Conservation (phyloP, 1,140 invertebrate genomes). For the Capitella teleta region DNA sequence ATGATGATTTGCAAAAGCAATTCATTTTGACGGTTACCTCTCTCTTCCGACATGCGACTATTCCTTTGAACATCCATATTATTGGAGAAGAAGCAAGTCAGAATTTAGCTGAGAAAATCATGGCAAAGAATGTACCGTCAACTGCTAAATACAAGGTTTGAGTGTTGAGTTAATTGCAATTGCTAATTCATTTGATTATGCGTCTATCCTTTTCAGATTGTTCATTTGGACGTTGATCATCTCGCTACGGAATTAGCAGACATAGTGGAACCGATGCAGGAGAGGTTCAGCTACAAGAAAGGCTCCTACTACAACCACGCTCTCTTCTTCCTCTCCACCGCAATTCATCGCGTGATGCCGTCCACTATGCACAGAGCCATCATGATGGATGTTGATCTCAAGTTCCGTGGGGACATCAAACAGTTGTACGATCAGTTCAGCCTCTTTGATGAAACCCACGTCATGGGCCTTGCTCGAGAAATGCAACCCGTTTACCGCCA, state of each 20-base stretch:
- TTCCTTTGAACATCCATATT: slow-evolving; percentile 53
- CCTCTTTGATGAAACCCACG: slow-evolving; percentile 47
- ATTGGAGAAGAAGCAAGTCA: slow-evolving; percentile 57
- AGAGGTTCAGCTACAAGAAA: slow-evolving; percentile 63
- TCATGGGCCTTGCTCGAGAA: slow-evolving; percentile 67
- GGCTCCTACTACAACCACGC: slow-evolving; percentile 72
- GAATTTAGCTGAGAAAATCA: slow-evolving; percentile 49
- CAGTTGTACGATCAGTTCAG: slow-evolving; percentile 59
- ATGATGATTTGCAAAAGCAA: slow-evolving; percentile 50
- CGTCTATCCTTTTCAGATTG: slow-evolving; percentile 42
- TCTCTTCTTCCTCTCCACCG: slow-evolving; percentile 68
- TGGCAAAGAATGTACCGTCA: background rate
- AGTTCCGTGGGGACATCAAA: slow-evolving; percentile 59
- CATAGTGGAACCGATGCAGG: slow-evolving; percentile 58
- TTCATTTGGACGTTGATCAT: slow-evolving; percentile 53
- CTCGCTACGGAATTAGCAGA: slow-evolving; percentile 51
- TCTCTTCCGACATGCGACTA: slow-evolving; percentile 44
- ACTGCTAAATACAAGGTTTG: no score
- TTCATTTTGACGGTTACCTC: slow-evolving; percentile 51
- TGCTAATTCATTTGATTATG: background rate
- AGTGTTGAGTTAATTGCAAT: slow-evolving; percentile 1
- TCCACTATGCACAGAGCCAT: slow-evolving; percentile 51
- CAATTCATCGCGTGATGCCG: slow-evolving; percentile 56
- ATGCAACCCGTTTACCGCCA: slow-evolving; percentile 71
- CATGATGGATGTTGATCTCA: slow-evolving; percentile 68